Evolutionary conservation across 1,140 invertebrate species (phyloP).

Genomic region (Lerema accius): DNA sequence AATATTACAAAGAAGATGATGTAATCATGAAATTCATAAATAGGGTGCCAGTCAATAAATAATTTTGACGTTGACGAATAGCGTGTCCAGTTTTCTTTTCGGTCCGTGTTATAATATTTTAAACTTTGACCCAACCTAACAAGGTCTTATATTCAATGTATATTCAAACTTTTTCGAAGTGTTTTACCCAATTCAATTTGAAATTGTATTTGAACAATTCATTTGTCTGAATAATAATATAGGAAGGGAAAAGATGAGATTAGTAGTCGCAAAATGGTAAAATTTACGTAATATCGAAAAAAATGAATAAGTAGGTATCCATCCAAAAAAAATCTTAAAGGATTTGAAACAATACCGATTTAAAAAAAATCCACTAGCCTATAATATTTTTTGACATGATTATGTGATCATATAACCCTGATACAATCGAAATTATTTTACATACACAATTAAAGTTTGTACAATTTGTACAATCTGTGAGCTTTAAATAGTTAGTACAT

Average conservation of each 20-base stretch:
- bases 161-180: not conserved
- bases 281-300: not conserved
- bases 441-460: too few relatives aligned
- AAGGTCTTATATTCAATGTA: not conserved
- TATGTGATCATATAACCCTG: too few relatives aligned
- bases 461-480: too few relatives aligned
- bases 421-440: too few relatives aligned
- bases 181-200: slow-evolving; percentile 8
- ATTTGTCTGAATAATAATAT: slow-evolving; percentile 37
- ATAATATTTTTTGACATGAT: too few relatives aligned
- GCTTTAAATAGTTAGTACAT: too few relatives aligned
- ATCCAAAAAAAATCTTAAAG: too few relatives aligned
- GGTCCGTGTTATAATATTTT: not conserved
- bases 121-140: not conserved
- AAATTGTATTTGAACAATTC: slow-evolving; percentile 34
- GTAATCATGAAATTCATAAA: slow-evolving; percentile 11
- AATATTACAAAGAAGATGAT: not conserved
- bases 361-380: too few relatives aligned
- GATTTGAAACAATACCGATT: too few relatives aligned
- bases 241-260: slow-evolving; percentile 2
- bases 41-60: slow-evolving; percentile 31
- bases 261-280: slow-evolving; percentile 21
- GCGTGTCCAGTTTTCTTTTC: slow-evolving; percentile 15
- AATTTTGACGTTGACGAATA: slow-evolving; percentile 34
- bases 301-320: not conserved